Evolutionary conservation across 2,797 vertebrate species (phyloP).

Genomic region (Onychomys arenicola): DNA sequence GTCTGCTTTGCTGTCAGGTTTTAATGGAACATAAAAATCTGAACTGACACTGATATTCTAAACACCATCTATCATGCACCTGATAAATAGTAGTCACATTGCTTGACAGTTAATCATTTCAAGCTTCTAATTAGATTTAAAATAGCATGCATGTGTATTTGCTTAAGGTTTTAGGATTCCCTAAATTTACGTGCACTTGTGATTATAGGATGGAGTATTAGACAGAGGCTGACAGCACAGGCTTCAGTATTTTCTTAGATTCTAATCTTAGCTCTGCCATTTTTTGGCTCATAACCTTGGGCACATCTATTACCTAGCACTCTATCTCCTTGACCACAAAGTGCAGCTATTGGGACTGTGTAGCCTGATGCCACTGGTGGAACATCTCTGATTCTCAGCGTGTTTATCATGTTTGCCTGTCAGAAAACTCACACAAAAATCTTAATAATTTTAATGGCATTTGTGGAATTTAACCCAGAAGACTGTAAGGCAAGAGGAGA

Average conservation of each 20-base stretch:
- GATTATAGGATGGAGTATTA: neutral
- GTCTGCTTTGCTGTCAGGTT: neutral
- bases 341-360: neutral
- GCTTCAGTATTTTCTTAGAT: neutral
- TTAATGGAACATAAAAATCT: constrained; percentile 11
- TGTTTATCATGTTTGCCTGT: neutral
- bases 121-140: constrained; percentile 18
- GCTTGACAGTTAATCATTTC: neutral
- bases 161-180: constrained; percentile 28
- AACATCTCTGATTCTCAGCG: neutral
- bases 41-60: neutral
- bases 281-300: constrained; percentile 19
- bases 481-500: neutral
- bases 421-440: neutral
- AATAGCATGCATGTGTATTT: neutral
- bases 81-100: neutral
- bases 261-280: neutral
- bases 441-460: neutral
- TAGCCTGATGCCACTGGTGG: neutral
- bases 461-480: constrained; percentile 5
- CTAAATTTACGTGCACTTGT: neutral
- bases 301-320: neutral
- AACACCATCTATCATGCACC: neutral
- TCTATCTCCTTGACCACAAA: neutral
- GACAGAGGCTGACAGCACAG: neutral